Evolutionary conservation across 2,113 vertebrate genomes (phyloP).

Genomic region (Epinephelus lanceolatus): DNA sequence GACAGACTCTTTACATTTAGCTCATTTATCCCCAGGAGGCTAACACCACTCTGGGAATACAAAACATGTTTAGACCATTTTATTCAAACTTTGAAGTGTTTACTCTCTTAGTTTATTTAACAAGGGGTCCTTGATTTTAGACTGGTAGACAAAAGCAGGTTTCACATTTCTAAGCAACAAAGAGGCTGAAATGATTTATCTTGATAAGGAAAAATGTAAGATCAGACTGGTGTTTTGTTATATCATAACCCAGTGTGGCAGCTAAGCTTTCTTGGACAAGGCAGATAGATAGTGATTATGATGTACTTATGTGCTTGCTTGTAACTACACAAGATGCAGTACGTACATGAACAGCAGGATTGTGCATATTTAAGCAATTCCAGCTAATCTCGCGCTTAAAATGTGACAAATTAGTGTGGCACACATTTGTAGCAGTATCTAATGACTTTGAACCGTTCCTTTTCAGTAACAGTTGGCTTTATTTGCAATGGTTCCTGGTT

Average conservation of each 20-base stretch:
- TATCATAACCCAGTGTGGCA: neutral
- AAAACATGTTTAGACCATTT: slow-evolving; percentile 2
- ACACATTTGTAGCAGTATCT: too few relatives aligned
- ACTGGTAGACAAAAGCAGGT: neutral
- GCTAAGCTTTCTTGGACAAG: neutral
- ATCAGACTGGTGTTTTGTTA: neutral
- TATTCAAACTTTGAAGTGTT: neutral
- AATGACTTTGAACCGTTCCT: too few relatives aligned
- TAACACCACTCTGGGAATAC: neutral
- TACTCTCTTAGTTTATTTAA: neutral
- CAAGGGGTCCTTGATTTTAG: neutral
- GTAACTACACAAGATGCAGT: too few relatives aligned
- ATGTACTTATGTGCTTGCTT: too few relatives aligned
- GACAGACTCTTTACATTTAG: slow-evolving; percentile 39
- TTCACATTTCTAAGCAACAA: neutral
- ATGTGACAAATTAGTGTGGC: too few relatives aligned
- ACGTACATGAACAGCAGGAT: too few relatives aligned
- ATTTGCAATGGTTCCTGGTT: too few relatives aligned
- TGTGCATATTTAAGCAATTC: too few relatives aligned
- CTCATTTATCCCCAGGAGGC: slow-evolving; percentile 13
- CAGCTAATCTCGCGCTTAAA: too few relatives aligned
- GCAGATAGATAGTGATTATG: neutral
- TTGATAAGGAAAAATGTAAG: neutral
- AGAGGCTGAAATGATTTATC: neutral
- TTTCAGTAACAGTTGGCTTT: too few relatives aligned